phyloP scores from a whole-genome alignment of 2,797 vertebrate genomes.

The Sylvia borin region DNA sequence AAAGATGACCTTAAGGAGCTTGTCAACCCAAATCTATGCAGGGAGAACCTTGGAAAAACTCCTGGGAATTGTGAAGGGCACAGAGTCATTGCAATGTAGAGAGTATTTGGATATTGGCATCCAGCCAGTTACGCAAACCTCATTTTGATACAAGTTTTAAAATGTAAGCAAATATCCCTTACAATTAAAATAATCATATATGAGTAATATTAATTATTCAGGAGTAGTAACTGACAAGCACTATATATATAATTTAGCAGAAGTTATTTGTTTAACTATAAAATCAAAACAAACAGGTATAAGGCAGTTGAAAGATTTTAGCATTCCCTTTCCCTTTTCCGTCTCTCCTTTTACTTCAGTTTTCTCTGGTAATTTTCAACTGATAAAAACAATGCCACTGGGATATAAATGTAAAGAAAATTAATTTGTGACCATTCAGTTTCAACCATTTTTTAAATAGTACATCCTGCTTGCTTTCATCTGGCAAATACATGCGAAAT shows the following conservation, averaged over 20 bases:
- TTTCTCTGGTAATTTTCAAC: background rate
- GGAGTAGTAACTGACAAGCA: background rate
- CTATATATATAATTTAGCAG: background rate
- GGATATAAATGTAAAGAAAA: background rate
- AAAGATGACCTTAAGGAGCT: background rate
- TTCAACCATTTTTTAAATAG: background rate
- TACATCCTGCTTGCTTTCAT: background rate
- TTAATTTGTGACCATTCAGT: background rate
- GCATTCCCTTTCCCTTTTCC: background rate
- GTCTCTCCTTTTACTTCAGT: background rate
- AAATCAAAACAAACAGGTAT: background rate
- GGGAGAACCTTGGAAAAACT: background rate
- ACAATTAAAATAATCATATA: background rate
- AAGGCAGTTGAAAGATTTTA: background rate
- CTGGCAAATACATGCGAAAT: background rate
- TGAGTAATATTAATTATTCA: background rate
- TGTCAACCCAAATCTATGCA: background rate
- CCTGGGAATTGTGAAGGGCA: background rate
- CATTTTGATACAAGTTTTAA: background rate
- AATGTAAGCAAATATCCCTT: background rate
- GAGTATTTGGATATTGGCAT: background rate
- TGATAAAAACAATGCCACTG: background rate
- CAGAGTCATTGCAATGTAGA: background rate
- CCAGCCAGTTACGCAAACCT: background rate
- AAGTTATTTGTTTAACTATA: background rate